Evolutionary conservation across 2,888 invertebrate genomes (phyloP).

Genomic region (Cephus sareptanus): DNA sequence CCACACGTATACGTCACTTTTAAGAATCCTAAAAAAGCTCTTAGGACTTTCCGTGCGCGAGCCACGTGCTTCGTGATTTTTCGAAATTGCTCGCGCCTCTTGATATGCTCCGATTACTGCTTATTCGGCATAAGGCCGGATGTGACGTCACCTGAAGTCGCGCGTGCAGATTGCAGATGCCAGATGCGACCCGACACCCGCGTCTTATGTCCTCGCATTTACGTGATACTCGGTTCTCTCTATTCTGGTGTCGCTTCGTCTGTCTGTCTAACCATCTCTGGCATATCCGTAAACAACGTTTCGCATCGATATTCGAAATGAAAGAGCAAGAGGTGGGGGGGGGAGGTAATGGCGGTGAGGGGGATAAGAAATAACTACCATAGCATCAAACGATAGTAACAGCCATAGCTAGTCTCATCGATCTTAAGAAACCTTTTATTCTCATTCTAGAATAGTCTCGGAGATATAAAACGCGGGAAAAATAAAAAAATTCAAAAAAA

Average conservation of each 20-base stretch:
- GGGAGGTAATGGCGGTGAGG: neutral
- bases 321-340: neutral
- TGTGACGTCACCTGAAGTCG: constrained; percentile 48
- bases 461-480: neutral
- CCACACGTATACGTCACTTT: neutral
- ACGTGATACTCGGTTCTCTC: neutral
- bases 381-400: neutral
- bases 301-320: neutral
- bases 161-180: constrained; percentile 49
- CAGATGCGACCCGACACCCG: constrained; percentile 53
- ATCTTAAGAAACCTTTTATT: neutral
- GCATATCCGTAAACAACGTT: neutral
- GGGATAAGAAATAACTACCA: neutral
- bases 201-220: constrained; percentile 21
- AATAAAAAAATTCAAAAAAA: neutral
- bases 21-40: neutral
- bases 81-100: neutral
- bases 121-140: constrained; percentile 52
- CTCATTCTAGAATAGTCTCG: neutral
- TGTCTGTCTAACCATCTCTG: neutral
- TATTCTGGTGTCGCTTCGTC: neutral
- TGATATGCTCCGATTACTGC: constrained; percentile 44
- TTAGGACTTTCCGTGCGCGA: neutral
- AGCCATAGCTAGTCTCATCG: neutral
- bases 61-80: neutral